Evolutionary conservation across 2,888 invertebrate genomes (phyloP).

Genomic region (Unio pictorum): DNA sequence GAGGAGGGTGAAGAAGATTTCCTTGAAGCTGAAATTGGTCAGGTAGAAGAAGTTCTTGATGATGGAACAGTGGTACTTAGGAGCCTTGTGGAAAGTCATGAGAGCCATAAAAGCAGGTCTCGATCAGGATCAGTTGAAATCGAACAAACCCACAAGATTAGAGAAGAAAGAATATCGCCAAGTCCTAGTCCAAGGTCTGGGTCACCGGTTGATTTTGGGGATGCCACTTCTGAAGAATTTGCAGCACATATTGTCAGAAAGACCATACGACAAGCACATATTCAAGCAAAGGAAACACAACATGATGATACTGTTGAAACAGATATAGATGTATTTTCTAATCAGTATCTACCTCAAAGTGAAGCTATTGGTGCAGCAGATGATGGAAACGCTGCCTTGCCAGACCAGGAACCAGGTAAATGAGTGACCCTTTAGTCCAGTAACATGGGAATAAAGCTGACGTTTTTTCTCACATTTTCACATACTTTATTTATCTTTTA

Average conservation of each 20-base stretch:
- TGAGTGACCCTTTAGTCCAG: constrained; percentile 4
- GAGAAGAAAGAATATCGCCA: constrained; percentile 24
- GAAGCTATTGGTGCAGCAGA: constrained; percentile 3
- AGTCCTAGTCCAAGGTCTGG: constrained; percentile 39
- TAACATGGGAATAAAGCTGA: too few species aligned
- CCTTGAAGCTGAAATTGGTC: constrained; percentile 33
- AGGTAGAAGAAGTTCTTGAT: constrained; percentile 38
- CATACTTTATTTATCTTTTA: not conserved
- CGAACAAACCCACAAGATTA: constrained; percentile 15
- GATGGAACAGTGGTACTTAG: constrained; percentile 47
- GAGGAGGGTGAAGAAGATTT: constrained; percentile 20
- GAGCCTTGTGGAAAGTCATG: constrained; percentile 38
- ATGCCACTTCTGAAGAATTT: constrained; percentile 15
- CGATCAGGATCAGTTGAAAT: constrained; percentile 48
- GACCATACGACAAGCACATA: constrained; percentile 31
- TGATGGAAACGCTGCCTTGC: constrained; percentile 1
- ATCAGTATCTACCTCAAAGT: constrained; percentile 16
- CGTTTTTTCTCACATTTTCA: not conserved
- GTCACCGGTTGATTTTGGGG: constrained; percentile 29
- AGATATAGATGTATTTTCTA: constrained; percentile 21
- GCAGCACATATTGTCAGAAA: constrained; percentile 33
- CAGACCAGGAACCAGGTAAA: constrained; percentile 11
- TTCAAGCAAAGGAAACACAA: constrained; percentile 29
- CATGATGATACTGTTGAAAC: constrained; percentile 28
- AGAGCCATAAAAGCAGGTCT: constrained; percentile 37